Base-by-base conservation (phyloP, 2,888 invertebrate genomes). In the Hetaerina titia region DNA sequence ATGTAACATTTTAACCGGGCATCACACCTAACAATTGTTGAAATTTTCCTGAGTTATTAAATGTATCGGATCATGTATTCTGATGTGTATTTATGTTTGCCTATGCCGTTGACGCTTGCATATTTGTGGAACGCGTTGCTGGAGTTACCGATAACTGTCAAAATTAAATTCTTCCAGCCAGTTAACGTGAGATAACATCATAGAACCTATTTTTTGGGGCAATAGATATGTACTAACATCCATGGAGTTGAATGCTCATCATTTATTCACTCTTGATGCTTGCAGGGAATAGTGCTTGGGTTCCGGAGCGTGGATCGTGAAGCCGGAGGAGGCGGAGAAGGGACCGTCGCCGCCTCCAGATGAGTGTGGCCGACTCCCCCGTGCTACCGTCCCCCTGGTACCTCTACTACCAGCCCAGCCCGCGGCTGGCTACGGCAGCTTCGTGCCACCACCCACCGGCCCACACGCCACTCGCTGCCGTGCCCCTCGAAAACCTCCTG, bases 351-450 rank as follows among this genome's bases (percentile, higher is more conserved):
- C 96, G 95, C 97, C 97, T 97, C 97, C 97, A 97, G 97, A 98
- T 98, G 98, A 98, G 98, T 97, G 98, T 98, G 97, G 98, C 98
- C 97, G 98, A 92, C 69, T 60, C 92, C 69, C 92, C 92, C 45
- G n/a, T 25, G 45, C 81, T 98, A 97, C 97, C 97, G 97, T 97
- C 97, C 96, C 96, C 97, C 96, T 97, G 97, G 97, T 97, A 96
- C 96, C 96, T 96, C 96, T 96, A 97, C 96, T 97, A 96, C 96
- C 97, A 96, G 96, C 97, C 74, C 81, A 90, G 64, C 69, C 81
- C 95, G 88, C 89, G 64, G 88, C 56, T 58, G 31, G 94, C 94
- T 31, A 25, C 92, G 45, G 88, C 89, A 15, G 56, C 94, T 69
- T 57, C 69, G 56, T 89, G 64, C 64, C 94, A 63, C 63, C 81